Evolutionary conservation across 2,888 invertebrate species (phyloP).

Genomic region (Drosophila rubida): DNA sequence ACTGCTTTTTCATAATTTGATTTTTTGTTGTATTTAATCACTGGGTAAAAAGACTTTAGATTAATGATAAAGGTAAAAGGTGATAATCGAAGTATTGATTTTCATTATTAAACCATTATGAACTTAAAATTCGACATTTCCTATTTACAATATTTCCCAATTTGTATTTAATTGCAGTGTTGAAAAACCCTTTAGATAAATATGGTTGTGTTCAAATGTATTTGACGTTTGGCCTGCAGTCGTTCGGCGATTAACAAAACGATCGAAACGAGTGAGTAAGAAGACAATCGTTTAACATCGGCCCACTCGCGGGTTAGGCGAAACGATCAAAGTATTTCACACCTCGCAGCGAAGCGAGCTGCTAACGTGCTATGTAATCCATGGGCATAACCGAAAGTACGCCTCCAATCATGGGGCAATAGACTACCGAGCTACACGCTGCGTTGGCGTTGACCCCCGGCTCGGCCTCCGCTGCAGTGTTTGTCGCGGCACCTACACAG

Average conservation of each 20-base stretch:
- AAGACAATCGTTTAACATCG: constrained; percentile 50
- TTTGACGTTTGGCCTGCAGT: not conserved
- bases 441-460: constrained; percentile 38
- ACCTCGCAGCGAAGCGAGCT: constrained; percentile 56
- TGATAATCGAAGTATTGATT: too few relatives aligned
- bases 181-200: too few relatives aligned
- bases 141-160: too few relatives aligned
- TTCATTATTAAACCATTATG: too few relatives aligned
- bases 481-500: constrained; percentile 21
- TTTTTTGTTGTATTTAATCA: too few relatives aligned
- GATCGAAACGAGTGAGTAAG: constrained; percentile 26
- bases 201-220: not conserved
- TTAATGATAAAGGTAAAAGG: too few relatives aligned
- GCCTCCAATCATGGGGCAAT: constrained; percentile 48
- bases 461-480: not conserved
- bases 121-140: too few relatives aligned
- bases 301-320: constrained; percentile 10
- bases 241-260: constrained; percentile 20
- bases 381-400: constrained; percentile 31
- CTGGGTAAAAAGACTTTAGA: too few relatives aligned
- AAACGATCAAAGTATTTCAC: constrained; percentile 75
- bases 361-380: constrained; percentile 52
- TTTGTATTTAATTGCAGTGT: too few relatives aligned
- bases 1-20: too few relatives aligned
- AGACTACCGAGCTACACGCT: constrained; percentile 49